A percentile compares a stretch with the other conserved stretches of the same genome.
These are phyloP conservation scores for Tipula unca DNA, from an alignment of 2,888 invertebrate genomes.

Conservation along the genomic window DNA sequence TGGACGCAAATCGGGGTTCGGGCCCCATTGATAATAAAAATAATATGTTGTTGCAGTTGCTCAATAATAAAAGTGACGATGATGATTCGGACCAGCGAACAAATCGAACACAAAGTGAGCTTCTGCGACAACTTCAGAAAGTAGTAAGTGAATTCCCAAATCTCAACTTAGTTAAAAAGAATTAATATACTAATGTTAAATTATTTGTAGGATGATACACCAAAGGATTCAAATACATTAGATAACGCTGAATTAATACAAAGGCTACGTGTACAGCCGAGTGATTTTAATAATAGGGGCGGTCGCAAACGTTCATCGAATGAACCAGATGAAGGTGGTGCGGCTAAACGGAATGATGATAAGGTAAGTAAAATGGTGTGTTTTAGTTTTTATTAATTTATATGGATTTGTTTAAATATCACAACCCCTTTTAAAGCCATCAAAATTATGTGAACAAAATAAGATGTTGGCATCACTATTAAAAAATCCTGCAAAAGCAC, in stretches of 20 bases:
- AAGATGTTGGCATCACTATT: constrained; percentile 76
- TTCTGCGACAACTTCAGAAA: constrained; percentile 47
- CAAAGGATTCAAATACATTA: constrained; percentile 33
- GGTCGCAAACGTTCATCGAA: constrained; percentile 55
- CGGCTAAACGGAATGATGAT: constrained; percentile 38
- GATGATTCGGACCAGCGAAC: constrained; percentile 54
- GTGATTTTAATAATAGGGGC: constrained; percentile 32
- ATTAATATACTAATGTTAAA: not conserved
- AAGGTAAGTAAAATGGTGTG: constrained; percentile 26
- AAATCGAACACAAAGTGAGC: constrained; percentile 42
- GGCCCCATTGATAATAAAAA: constrained; percentile 32
- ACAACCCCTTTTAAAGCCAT: constrained; percentile 35
- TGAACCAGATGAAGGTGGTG: constrained; percentile 48
- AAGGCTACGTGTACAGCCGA: constrained; percentile 32
- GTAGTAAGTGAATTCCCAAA: not conserved
- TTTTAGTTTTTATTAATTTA: not conserved
- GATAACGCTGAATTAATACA: constrained; percentile 40
- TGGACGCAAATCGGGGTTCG: constrained; percentile 28
- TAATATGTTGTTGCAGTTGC: constrained; percentile 48
- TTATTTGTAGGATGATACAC: constrained; percentile 32
- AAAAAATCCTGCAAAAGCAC: constrained; percentile 63
- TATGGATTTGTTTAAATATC: constrained; percentile 35
- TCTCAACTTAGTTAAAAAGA: not conserved
- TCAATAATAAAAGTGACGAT: constrained; percentile 75
- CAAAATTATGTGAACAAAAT: constrained; percentile 72